Evolutionary conservation across 2,113 vertebrate genomes (phyloP).

Genomic region (Saccopteryx bilineata): DNA sequence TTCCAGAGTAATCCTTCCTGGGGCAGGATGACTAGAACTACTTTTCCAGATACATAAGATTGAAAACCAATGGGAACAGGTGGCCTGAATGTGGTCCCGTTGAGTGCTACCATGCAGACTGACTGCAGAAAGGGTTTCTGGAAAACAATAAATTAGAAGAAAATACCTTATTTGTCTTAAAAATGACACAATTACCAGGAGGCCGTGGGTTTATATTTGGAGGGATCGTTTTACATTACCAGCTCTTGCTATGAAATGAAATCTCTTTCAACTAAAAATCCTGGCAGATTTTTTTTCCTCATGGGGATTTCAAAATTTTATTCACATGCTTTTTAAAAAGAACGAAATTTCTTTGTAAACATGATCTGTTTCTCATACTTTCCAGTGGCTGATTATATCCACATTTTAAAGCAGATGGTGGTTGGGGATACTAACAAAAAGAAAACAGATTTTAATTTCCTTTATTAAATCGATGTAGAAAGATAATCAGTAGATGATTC

Average conservation of each 20-base stretch:
- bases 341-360: constrained; percentile 64
- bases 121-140: neutral
- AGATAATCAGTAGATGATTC: constrained; percentile 69
- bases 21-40: neutral
- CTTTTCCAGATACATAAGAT: neutral
- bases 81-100: neutral
- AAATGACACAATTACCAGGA: constrained; percentile 71
- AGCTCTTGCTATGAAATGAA: constrained; percentile 68
- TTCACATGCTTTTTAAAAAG: constrained; percentile 65
- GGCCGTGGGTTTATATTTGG: constrained; percentile 50
- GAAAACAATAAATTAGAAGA: constrained; percentile 59
- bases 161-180: constrained; percentile 61
- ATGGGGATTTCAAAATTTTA: constrained; percentile 66
- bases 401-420: constrained; percentile 75
- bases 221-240: constrained; percentile 59
- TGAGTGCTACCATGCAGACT: neutral
- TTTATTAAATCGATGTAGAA: constrained; percentile 75
- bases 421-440: constrained; percentile 61
- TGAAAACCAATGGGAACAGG: constrained; percentile 14
- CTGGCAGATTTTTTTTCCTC: constrained; percentile 67
- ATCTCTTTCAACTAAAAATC: constrained; percentile 76
- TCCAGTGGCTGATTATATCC: constrained; percentile 63
- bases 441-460: constrained; percentile 78
- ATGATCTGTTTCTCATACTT: constrained; percentile 56
- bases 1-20: neutral